Percentiles rank a stretch among this genome's conserved stretches.
Evolutionary conservation across 1,140 invertebrate genomes (phyloP).

Genomic region (Drusus annulatus): DNA sequence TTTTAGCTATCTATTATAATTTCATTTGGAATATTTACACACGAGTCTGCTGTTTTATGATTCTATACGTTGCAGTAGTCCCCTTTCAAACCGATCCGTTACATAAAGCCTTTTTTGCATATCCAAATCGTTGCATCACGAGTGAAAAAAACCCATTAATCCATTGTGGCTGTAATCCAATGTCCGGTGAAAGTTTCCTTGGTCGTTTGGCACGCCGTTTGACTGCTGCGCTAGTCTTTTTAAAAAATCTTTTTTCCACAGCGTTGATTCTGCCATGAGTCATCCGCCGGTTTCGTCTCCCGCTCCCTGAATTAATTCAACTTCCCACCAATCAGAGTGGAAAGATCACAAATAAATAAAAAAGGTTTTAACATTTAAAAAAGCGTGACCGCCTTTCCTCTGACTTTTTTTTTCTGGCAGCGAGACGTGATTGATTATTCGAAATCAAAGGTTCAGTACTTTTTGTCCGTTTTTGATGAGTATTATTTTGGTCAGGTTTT

Average conservation of each 20-base stretch:
- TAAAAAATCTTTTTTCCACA: neutral
- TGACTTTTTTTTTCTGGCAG: neutral
- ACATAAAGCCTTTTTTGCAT: constrained; percentile 22
- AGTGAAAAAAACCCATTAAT: constrained; percentile 23
- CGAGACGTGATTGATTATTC: constrained; percentile 32
- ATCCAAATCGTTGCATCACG: constrained; percentile 14
- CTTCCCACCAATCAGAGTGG: constrained; percentile 42
- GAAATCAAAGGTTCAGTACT: constrained; percentile 24
- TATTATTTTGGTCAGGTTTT: constrained; percentile 14
- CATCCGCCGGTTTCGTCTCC: constrained; percentile 19
- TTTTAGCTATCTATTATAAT: too few relatives aligned
- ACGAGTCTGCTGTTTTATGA: too few relatives aligned
- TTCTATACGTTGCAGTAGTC: neutral
- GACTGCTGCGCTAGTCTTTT: neutral
- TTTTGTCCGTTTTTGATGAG: constrained; percentile 23
- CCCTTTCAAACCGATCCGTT: neutral
- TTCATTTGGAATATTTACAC: too few relatives aligned
- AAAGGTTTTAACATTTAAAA: constrained; percentile 30
- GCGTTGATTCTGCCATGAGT: constrained; percentile 13
- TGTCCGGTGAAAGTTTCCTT: constrained; percentile 34
- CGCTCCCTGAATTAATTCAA: constrained; percentile 5
- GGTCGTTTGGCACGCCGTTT: neutral
- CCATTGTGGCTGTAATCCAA: constrained; percentile 26
- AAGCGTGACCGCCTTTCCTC: constrained; percentile 21
- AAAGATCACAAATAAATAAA: constrained; percentile 34